phyloP scores from a whole-genome alignment of 2,113 vertebrate species.

The Salvator merianae region DNA sequence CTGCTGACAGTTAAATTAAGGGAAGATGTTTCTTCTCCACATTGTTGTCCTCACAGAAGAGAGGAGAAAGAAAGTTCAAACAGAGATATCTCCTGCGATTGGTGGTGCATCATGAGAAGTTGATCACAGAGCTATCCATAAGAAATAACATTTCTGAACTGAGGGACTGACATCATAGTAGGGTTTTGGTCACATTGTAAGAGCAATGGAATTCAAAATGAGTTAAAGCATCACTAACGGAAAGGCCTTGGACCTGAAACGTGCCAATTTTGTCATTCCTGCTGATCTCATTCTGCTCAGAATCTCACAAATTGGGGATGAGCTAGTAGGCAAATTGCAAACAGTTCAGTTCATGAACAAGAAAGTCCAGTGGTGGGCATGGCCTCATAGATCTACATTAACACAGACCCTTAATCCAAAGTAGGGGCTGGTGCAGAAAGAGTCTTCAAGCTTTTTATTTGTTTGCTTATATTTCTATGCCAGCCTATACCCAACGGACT shows the following conservation, averaged over 20 bases:
- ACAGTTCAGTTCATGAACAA: too few species aligned
- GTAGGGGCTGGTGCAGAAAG: too few species aligned
- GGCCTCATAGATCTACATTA: too few species aligned
- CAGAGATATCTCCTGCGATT: conserved; percentile 5
- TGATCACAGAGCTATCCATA: neutral
- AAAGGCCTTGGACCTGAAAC: neutral
- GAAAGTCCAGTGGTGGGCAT: too few species aligned
- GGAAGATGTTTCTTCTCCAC: conserved; percentile 29
- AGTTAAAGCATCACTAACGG: neutral
- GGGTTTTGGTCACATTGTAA: neutral
- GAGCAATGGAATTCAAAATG: neutral
- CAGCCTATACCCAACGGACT: too few species aligned
- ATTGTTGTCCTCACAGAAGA: conserved; percentile 33
- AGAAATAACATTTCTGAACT: neutral
- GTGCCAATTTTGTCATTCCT: too few species aligned
- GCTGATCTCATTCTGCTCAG: too few species aligned
- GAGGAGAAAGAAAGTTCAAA: conserved; percentile 13
- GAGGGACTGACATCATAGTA: neutral
- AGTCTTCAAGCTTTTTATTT: too few species aligned
- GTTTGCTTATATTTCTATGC: too few species aligned
- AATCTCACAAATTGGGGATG: too few species aligned
- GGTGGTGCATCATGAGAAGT: neutral
- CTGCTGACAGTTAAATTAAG: conserved; percentile 32
- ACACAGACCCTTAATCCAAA: too few species aligned
- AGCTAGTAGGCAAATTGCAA: too few species aligned